Evolutionary conservation across 1,140 invertebrate species (phyloP).

Genomic region (Penaeus japonicus): DNA sequence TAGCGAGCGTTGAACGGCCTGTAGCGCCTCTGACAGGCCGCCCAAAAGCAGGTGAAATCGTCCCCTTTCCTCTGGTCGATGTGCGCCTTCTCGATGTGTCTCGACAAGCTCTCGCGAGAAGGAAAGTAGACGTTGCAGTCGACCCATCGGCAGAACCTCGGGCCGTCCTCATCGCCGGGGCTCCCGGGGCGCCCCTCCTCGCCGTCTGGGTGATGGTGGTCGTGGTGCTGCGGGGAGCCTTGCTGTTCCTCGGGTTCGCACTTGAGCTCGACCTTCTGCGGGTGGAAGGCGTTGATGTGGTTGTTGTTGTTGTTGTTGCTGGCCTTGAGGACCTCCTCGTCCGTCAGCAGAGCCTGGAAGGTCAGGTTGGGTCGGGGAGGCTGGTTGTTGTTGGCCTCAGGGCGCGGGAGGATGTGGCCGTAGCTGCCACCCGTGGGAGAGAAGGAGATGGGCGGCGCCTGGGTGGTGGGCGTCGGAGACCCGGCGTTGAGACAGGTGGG

Average conservation of each 20-base stretch:
- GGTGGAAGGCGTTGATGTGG: constrained; percentile 6
- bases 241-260: not conserved
- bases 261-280: not conserved
- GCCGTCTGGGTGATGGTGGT: not conserved
- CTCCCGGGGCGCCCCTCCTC: constrained; percentile 15
- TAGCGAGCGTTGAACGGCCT: constrained; percentile 95
- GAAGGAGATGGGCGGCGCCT: not conserved
- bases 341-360: constrained; percentile 29
- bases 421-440: constrained; percentile 49
- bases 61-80: constrained; percentile 87
- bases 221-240: not conserved
- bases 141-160: constrained; percentile 79
- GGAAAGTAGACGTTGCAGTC: constrained; percentile 82
- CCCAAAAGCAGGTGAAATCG: constrained; percentile 90
- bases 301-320: constrained; percentile 14
- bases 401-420: constrained; percentile 50
- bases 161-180: constrained; percentile 40
- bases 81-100: constrained; percentile 90
- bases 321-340: not conserved
- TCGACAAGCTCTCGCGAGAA: constrained; percentile 81
- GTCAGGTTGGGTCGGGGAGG: constrained; percentile 30
- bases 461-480: not conserved
- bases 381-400: constrained; percentile 51
- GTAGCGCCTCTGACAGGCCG: constrained; percentile 81
- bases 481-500: constrained; percentile 43